Evolutionary conservation across 2,113 vertebrate genomes (phyloP).

Genomic region (Etia nguti): DNA sequence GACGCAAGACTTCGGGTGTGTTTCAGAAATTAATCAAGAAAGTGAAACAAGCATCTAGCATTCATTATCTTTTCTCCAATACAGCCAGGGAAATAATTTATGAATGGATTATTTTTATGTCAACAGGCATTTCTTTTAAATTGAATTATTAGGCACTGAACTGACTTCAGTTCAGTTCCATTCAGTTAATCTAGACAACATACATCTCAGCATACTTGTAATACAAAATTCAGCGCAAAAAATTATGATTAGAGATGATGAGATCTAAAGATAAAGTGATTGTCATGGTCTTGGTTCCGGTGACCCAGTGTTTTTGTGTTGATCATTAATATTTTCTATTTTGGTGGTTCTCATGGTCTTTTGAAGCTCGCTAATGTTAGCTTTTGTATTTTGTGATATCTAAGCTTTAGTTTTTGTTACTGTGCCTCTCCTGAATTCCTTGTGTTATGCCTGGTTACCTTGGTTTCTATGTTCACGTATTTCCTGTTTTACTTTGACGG

Average conservation of each 20-base stretch:
- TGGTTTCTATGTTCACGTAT: background rate
- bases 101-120: background rate
- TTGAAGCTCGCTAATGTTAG: background rate
- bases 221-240: background rate
- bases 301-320: rapidly evolving
- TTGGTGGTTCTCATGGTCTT: background rate
- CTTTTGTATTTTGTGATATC: background rate
- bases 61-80: background rate
- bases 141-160: background rate
- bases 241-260: background rate
- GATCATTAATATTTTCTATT: background rate
- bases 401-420: background rate
- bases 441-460: background rate
- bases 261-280: background rate
- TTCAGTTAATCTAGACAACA: background rate
- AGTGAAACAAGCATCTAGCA: background rate
- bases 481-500: background rate
- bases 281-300: background rate
- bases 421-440: background rate
- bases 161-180: background rate
- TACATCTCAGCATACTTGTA: background rate
- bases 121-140: background rate
- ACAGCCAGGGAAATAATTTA: background rate
- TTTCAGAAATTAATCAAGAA: background rate
- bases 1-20: background rate